Evolutionary conservation across 2,797 vertebrate species (phyloP).

Genomic region (Phalloptychus januarius): DNA sequence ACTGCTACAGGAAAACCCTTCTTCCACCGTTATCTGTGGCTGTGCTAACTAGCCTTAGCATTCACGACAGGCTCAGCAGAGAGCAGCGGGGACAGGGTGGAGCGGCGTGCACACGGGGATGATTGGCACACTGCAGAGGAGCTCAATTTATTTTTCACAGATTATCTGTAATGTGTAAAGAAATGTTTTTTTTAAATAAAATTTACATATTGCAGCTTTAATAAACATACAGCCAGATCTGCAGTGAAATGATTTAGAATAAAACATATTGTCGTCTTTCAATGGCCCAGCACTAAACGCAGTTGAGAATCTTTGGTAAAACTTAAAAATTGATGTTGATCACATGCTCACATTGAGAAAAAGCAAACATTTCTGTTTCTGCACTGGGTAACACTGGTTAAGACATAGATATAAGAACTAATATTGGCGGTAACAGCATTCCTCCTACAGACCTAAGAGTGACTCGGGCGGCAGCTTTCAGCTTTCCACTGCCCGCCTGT

Average conservation of each 20-base stretch:
- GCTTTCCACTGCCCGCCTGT: conserved; percentile 58
- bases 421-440: conserved; percentile 12
- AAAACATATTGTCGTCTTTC: background rate
- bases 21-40: no score
- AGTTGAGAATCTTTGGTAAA: background rate
- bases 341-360: background rate
- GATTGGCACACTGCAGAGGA: no score
- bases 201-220: no score
- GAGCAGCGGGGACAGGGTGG: no score
- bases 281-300: background rate
- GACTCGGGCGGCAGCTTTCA: conserved; percentile 51
- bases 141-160: no score
- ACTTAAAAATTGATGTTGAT: background rate
- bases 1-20: no score
- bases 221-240: background rate
- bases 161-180: no score
- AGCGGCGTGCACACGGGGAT: no score
- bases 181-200: no score
- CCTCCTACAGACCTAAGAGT: conserved; percentile 43
- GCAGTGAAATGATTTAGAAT: background rate
- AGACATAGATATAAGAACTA: background rate
- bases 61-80: no score
- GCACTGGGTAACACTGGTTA: background rate
- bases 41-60: no score
- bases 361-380: background rate